Percentiles rank a stretch among this genome's conserved stretches.
Conservation (phyloP, 2,113 vertebrate genomes). For the Orthochromis indermauri region DNA sequence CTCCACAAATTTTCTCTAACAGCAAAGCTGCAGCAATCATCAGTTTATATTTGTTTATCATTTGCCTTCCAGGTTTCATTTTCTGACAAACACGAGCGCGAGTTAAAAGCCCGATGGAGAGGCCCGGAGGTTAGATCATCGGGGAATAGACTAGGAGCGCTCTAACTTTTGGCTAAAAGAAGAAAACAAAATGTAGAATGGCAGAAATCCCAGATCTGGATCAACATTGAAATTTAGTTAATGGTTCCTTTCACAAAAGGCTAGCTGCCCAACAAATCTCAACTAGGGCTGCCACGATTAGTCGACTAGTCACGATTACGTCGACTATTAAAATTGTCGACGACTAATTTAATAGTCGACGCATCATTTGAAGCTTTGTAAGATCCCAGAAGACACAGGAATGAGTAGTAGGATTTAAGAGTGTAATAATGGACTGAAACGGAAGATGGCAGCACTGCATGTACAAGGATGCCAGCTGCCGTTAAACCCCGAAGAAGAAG, state of each 20-base stretch:
- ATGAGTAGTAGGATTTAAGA: too few species aligned
- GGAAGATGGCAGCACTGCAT: too few species aligned
- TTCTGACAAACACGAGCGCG: neutral
- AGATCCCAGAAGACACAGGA: accelerated
- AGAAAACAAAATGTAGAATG: neutral
- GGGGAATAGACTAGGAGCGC: neutral
- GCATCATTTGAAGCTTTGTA: too few species aligned
- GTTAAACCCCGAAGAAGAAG: too few species aligned
- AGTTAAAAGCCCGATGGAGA: neutral
- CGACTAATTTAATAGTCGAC: too few species aligned
- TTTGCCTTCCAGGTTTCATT: constrained; percentile 1
- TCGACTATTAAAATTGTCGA: too few species aligned
- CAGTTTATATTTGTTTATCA: neutral
- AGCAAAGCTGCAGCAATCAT: neutral
- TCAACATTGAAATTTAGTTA: neutral
- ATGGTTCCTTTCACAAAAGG: neutral
- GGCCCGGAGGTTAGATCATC: neutral
- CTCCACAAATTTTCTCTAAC: neutral
- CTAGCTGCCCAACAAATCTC: neutral
- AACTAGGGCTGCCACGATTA: neutral
- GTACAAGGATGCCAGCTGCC: too few species aligned
- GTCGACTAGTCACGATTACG: too few species aligned
- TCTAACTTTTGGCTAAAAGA: neutral
- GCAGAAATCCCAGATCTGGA: constrained; percentile 22
- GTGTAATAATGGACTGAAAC: too few species aligned